phyloP scores from a whole-genome alignment of 1,140 invertebrate species.

The Atta texana region DNA sequence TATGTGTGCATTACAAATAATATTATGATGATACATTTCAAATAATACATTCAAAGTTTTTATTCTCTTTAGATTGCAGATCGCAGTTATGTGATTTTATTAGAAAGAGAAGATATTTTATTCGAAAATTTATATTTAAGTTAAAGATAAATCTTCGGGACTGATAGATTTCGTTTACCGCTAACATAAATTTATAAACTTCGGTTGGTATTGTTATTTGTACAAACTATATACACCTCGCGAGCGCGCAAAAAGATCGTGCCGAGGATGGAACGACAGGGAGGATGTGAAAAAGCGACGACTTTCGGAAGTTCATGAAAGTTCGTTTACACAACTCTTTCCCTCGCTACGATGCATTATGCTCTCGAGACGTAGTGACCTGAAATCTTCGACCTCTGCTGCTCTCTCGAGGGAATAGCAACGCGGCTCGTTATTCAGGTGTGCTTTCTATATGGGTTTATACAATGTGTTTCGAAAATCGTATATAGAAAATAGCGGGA shows the following conservation, averaged over 20 bases:
- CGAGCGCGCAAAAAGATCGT: slow-evolving; percentile 31
- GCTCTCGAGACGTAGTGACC: slow-evolving; percentile 84
- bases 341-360: slow-evolving; percentile 82
- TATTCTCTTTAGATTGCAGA: neutral
- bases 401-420: slow-evolving; percentile 70
- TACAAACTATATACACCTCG: slow-evolving; percentile 28
- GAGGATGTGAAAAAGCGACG: slow-evolving; percentile 75
- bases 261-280: slow-evolving; percentile 31
- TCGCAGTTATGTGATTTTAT: neutral
- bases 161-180: slow-evolving; percentile 1
- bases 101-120: neutral
- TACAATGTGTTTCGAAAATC: slow-evolving; percentile 68
- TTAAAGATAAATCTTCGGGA: neutral
- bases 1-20: neutral
- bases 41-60: neutral
- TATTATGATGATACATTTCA: neutral
- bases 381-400: slow-evolving; percentile 83
- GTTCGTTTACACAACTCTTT: slow-evolving; percentile 84
- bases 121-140: neutral
- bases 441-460: slow-evolving; percentile 71
- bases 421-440: slow-evolving; percentile 72
- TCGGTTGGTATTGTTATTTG: slow-evolving; percentile 34
- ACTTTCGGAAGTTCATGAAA: slow-evolving; percentile 84
- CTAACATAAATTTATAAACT: slow-evolving; percentile 37
- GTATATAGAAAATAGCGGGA: neutral